Percentiles rank a stretch among this genome's conserved stretches.
Evolutionary conservation across 2,113 vertebrate species (phyloP).

Genomic region (Elephantulus edwardii): DNA sequence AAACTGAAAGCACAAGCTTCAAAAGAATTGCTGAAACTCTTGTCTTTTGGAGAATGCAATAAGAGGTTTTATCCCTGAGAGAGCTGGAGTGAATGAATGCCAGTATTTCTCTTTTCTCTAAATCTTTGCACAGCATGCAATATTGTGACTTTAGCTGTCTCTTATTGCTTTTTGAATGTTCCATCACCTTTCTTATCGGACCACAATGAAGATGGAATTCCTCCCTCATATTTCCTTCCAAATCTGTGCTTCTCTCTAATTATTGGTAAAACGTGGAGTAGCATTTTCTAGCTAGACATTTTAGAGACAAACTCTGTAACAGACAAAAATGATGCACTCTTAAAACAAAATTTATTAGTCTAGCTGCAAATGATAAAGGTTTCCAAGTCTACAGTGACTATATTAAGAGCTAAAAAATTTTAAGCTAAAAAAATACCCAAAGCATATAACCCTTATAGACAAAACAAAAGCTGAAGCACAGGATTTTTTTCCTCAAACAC

Average conservation of each 20-base stretch:
- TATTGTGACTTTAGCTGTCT: neutral
- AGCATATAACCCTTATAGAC: neutral
- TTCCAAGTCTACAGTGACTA: neutral
- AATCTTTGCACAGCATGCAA: neutral
- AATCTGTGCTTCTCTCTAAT: slow-evolving; percentile 22
- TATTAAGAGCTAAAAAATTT: neutral
- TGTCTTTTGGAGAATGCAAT: neutral
- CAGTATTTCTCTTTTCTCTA: neutral
- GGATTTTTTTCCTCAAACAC: neutral
- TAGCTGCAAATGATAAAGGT: neutral
- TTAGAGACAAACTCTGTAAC: neutral
- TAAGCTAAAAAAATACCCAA: slow-evolving; percentile 8
- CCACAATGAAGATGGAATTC: slow-evolving; percentile 16
- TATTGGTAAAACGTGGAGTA: neutral
- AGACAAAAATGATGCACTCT: neutral
- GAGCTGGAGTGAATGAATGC: neutral
- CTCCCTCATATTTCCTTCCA: neutral
- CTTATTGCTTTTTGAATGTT: neutral
- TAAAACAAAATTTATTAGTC: slow-evolving; percentile 9
- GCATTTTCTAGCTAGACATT: neutral
- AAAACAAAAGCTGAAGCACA: neutral
- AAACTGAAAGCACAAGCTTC: neutral
- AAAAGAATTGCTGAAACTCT: neutral
- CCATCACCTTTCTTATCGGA: slow-evolving; percentile 24
- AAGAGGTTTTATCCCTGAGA: neutral